Conservation (phyloP, 1,140 invertebrate species). For the Druon quercuslanigerum region DNA sequence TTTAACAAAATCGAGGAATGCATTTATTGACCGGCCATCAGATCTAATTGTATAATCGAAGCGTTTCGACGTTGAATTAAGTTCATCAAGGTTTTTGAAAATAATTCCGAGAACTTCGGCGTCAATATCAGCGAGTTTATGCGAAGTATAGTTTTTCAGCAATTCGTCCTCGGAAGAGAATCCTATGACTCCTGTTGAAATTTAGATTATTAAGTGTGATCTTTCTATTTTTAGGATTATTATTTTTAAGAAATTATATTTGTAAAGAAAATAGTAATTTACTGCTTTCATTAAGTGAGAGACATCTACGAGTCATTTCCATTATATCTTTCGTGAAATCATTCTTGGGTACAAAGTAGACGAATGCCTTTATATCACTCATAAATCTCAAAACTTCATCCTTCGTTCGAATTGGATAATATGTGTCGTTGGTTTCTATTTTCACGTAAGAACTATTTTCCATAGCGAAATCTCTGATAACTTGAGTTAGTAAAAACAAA, state of each 20-base stretch:
- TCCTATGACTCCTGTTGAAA: constrained; percentile 54
- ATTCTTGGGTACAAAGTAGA: constrained; percentile 65
- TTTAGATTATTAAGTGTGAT: constrained; percentile 13
- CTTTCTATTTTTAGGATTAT: background rate
- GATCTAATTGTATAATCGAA: constrained; percentile 68
- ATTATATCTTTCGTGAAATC: constrained; percentile 54
- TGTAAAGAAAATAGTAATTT: constrained; percentile 37
- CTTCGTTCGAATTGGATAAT: constrained; percentile 53
- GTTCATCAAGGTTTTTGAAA: constrained; percentile 54
- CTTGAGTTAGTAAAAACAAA: constrained; percentile 63
- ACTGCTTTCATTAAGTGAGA: constrained; percentile 54
- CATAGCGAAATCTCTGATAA: constrained; percentile 61
- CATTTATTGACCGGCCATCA: constrained; percentile 46
- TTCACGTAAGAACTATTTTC: constrained; percentile 39
- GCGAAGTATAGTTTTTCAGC: constrained; percentile 54
- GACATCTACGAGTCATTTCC: constrained; percentile 52
- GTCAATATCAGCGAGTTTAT: constrained; percentile 45
- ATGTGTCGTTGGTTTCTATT: constrained; percentile 50
- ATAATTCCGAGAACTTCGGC: constrained; percentile 55
- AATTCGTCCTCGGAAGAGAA: constrained; percentile 64
- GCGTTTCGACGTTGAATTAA: constrained; percentile 48
- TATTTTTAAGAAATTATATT: constrained; percentile 38
- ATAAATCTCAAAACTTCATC: constrained; percentile 40
- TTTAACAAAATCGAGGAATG: constrained; percentile 54
- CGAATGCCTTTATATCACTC: constrained; percentile 36